These are phyloP conservation scores for Pygoscelis adeliae DNA, from an alignment of 2,113 vertebrate genomes.

Conservation along the genomic window DNA sequence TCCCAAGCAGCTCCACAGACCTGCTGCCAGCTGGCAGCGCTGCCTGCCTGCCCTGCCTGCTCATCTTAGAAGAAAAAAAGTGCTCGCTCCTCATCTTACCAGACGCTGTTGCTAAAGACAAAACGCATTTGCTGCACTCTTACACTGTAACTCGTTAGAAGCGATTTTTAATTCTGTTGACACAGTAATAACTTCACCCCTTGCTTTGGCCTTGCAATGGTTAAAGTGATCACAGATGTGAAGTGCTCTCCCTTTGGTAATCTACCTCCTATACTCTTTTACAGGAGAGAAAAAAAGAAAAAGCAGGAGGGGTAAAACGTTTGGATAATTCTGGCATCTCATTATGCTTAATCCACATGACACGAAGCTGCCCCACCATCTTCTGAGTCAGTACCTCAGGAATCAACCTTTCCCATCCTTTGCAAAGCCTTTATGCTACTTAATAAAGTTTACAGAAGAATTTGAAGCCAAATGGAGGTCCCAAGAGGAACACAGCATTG, in stretches of 20 bases:
- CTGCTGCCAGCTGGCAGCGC: constrained; percentile 9
- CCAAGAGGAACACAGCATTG: neutral
- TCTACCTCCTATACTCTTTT: neutral
- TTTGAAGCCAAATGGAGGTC: neutral
- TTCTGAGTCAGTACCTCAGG: neutral
- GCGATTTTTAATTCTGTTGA: neutral
- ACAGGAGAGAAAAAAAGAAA: neutral
- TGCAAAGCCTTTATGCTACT: neutral
- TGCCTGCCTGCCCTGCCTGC: neutral
- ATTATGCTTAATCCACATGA: neutral
- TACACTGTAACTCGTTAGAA: neutral
- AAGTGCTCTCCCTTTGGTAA: neutral
- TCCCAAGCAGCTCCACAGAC: neutral
- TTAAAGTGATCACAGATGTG: neutral
- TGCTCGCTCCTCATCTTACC: neutral
- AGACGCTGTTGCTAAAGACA: neutral
- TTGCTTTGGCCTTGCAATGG: neutral
- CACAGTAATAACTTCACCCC: neutral
- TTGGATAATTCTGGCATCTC: neutral
- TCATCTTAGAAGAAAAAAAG: neutral
- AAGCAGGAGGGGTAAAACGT: neutral
- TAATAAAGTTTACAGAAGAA: neutral
- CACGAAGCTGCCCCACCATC: neutral
- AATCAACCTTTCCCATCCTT: neutral
- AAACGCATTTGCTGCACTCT: neutral